Evolutionary conservation across 2,888 invertebrate genomes (phyloP).

Genomic region (Herminia tarsipennalis): DNA sequence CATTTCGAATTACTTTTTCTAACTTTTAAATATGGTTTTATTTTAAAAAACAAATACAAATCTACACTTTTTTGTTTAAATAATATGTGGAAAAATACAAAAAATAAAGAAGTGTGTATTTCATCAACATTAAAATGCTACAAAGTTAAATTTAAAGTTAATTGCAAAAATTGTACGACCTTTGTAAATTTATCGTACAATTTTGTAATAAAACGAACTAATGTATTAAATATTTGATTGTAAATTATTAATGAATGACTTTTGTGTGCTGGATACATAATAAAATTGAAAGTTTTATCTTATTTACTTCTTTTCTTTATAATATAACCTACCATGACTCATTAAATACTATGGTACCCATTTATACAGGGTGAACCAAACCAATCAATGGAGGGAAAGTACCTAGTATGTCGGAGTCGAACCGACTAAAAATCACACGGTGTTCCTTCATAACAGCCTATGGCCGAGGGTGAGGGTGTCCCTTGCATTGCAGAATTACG

Average conservation of each 20-base stretch:
- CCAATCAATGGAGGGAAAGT: no score
- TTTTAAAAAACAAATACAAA: neutral
- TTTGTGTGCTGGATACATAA: conserved; percentile 57
- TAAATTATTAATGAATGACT: conserved; percentile 37
- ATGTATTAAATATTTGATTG: conserved; percentile 20
- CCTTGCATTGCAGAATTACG: no score
- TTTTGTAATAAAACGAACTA: conserved; percentile 13
- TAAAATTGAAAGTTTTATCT: conserved; percentile 45
- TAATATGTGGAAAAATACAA: neutral
- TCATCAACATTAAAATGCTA: neutral
- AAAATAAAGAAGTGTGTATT: neutral
- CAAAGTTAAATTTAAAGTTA: conserved; percentile 1
- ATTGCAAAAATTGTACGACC: conserved; percentile 3
- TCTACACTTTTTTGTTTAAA: neutral
- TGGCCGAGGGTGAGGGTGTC: no score
- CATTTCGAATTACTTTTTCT: neutral
- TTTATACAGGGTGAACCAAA: no score
- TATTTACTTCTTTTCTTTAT: conserved; percentile 8
- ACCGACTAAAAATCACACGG: no score
- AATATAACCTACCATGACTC: neutral
- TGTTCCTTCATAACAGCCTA: no score
- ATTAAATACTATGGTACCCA: no score
- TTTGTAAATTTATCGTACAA: conserved; percentile 13
- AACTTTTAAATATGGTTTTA: neutral
- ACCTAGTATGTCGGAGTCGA: no score